Percentiles rank a stretch among this genome's conserved stretches.
Conservation (phyloP, 2,113 vertebrate genomes). For the Tenrec ecaudatus region DNA sequence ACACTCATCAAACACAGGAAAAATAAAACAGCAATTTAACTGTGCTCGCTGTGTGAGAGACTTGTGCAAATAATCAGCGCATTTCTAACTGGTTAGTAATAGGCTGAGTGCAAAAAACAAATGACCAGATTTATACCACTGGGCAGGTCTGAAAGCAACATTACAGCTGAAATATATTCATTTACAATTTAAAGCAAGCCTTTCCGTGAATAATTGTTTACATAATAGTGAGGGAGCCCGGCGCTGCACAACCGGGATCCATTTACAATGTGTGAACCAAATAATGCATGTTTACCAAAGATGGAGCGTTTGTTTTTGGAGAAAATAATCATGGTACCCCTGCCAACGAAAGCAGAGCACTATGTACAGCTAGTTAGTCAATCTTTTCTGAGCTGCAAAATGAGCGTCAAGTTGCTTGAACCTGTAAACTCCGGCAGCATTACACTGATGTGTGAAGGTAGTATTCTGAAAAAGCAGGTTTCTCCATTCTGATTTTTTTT, state of each 20-base stretch:
- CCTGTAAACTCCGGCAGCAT: slow-evolving; percentile 76
- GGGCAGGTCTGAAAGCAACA: slow-evolving; percentile 75
- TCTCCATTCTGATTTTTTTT: slow-evolving; percentile 80
- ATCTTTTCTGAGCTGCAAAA: slow-evolving; percentile 85
- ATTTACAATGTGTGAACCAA: slow-evolving; percentile 80
- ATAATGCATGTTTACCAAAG: slow-evolving; percentile 82
- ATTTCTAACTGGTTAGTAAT: slow-evolving; percentile 77
- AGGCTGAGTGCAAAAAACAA: slow-evolving; percentile 74
- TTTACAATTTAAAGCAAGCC: slow-evolving; percentile 73
- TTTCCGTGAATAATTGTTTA: slow-evolving; percentile 78
- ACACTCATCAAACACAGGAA: slow-evolving; percentile 79
- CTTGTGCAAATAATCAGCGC: slow-evolving; percentile 75
- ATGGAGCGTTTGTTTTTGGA: slow-evolving; percentile 76
- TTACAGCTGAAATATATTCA: slow-evolving; percentile 78
- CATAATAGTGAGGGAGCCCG: slow-evolving; percentile 62
- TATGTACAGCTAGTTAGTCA: slow-evolving; percentile 80
- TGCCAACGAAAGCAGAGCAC: slow-evolving; percentile 74
- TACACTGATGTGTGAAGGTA: slow-evolving; percentile 83
- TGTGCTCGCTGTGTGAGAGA: slow-evolving; percentile 75
- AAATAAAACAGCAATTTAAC: slow-evolving; percentile 83
- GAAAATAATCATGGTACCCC: slow-evolving; percentile 71
- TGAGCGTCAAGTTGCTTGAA: slow-evolving; percentile 81
- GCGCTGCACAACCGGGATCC: slow-evolving; percentile 52
- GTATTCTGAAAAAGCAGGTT: slow-evolving; percentile 81
- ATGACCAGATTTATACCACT: slow-evolving; percentile 72